Conservation (phyloP, 2,888 invertebrate species). For the Meiosimyza decipiens region DNA sequence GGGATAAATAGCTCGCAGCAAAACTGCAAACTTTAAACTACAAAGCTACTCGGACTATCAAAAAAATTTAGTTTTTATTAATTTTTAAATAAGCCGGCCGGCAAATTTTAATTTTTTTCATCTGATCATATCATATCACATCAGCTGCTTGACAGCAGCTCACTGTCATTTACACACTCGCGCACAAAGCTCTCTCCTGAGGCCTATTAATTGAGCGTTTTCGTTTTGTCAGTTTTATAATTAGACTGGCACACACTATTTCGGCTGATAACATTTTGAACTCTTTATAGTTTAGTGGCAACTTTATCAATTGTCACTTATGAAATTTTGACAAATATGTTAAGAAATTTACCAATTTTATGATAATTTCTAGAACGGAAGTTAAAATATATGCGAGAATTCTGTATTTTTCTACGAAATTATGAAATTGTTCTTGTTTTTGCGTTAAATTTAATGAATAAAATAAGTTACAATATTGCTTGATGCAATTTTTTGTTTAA, state of each 20-base stretch:
- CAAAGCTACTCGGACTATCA: not conserved
- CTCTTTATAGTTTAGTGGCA: slow-evolving; percentile 43
- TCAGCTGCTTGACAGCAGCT: not conserved
- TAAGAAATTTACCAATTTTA: slow-evolving; percentile 17
- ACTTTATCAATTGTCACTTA: slow-evolving; percentile 44
- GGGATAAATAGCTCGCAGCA: not conserved
- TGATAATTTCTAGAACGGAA: slow-evolving; percentile 13
- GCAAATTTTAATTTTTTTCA: slow-evolving; percentile 4
- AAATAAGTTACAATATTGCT: no score
- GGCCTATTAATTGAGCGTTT: not conserved
- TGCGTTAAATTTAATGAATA: no score
- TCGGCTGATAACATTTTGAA: slow-evolving; percentile 50
- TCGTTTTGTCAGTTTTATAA: slow-evolving; percentile 14
- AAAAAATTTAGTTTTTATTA: not conserved
- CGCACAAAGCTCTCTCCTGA: no score
- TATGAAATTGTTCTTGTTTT: not conserved
- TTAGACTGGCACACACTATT: slow-evolving; percentile 24
- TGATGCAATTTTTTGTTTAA: no score
- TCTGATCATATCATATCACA: not conserved
- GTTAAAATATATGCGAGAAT: slow-evolving; percentile 18
- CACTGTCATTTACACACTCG: not conserved
- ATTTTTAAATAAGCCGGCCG: not conserved
- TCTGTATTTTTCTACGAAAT: slow-evolving; percentile 15
- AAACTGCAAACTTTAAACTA: not conserved
- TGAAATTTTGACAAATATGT: slow-evolving; percentile 35